These are phyloP conservation scores for Drosophila recens DNA, from an alignment of 2,888 invertebrate species.

Conservation along the genomic window DNA sequence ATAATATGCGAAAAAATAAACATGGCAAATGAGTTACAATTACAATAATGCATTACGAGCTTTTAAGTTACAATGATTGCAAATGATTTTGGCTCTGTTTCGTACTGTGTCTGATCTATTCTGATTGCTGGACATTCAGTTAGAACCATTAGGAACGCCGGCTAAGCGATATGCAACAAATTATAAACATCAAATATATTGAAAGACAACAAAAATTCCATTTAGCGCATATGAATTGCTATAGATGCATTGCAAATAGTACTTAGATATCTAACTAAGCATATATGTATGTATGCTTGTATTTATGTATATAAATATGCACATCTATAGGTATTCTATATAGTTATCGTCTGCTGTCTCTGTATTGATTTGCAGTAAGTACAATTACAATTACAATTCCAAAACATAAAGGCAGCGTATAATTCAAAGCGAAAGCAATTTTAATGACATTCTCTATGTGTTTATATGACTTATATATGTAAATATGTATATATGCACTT, in stretches of 20 bases:
- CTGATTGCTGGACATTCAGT: slow-evolving; percentile 22
- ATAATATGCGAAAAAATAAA: slow-evolving; percentile 30
- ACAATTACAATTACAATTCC: slow-evolving; percentile 42
- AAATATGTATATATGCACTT: slow-evolving; percentile 22
- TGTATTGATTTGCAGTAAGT: slow-evolving; percentile 49
- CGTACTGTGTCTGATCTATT: slow-evolving; percentile 11
- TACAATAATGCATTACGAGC: slow-evolving; percentile 34
- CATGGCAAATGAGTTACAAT: slow-evolving; percentile 57
- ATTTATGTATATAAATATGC: slow-evolving; percentile 22
- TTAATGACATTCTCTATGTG: slow-evolving; percentile 49
- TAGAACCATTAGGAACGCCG: slow-evolving; percentile 58
- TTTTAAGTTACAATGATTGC: slow-evolving; percentile 35
- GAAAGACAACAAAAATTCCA: slow-evolving; percentile 25
- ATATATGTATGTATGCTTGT: slow-evolving; percentile 8
- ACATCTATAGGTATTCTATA: slow-evolving; percentile 18
- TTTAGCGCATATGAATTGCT: slow-evolving; percentile 20
- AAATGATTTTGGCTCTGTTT: slow-evolving; percentile 36
- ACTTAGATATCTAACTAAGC: slow-evolving; percentile 12
- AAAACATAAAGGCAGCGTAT: slow-evolving; percentile 51
- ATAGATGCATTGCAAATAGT: slow-evolving; percentile 17
- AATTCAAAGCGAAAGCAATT: slow-evolving; percentile 58
- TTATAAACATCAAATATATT: slow-evolving; percentile 11
- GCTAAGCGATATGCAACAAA: slow-evolving; percentile 16
- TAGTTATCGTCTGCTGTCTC: slow-evolving; percentile 24
- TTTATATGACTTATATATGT: slow-evolving; percentile 21